phyloP scores from a whole-genome alignment of 2,888 invertebrate genomes.

The Silvanus unidentatus region DNA sequence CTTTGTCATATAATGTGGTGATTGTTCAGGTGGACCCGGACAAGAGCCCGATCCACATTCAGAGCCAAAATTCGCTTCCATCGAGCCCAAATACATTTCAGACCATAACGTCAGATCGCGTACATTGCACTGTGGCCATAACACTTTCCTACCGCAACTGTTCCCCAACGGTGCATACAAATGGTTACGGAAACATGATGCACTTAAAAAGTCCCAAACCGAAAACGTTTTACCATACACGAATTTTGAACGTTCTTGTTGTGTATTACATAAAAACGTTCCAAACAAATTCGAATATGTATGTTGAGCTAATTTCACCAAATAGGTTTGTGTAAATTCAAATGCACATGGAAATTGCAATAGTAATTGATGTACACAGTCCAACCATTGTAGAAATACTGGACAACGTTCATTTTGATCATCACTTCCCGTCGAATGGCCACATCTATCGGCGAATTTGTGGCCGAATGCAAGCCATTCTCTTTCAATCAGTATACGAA shows the following conservation, averaged over 20 bases:
- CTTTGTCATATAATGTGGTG: slow-evolving; percentile 58
- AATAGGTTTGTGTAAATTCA: slow-evolving; percentile 88
- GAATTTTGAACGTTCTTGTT: slow-evolving; percentile 62
- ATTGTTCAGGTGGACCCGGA: slow-evolving; percentile 47
- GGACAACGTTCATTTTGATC: slow-evolving; percentile 95
- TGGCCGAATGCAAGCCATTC: slow-evolving; percentile 99
- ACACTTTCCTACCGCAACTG: slow-evolving; percentile 38
- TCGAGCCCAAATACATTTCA: slow-evolving; percentile 70
- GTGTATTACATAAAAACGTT: slow-evolving; percentile 89
- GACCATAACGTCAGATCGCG: slow-evolving; percentile 80
- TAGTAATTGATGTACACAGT: slow-evolving; percentile 89
- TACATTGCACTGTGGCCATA: slow-evolving; percentile 82
- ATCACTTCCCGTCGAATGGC: slow-evolving; percentile 71
- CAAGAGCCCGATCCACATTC: slow-evolving; percentile 36
- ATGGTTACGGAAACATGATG: slow-evolving; percentile 78
- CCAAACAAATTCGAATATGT: slow-evolving; percentile 95
- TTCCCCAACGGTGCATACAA: slow-evolving; percentile 59
- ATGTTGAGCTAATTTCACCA: slow-evolving; percentile 92
- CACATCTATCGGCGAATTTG: slow-evolving; percentile 95
- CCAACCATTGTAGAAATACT: slow-evolving; percentile 96
- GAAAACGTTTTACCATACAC: slow-evolving; percentile 68
- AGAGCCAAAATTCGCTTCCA: slow-evolving; percentile 35
- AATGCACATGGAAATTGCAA: slow-evolving; percentile 88
- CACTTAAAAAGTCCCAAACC: slow-evolving; percentile 82
- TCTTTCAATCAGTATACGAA: slow-evolving; percentile 85